phyloP scores from a whole-genome alignment of 2,888 invertebrate species.

The Empis stercorea region DNA sequence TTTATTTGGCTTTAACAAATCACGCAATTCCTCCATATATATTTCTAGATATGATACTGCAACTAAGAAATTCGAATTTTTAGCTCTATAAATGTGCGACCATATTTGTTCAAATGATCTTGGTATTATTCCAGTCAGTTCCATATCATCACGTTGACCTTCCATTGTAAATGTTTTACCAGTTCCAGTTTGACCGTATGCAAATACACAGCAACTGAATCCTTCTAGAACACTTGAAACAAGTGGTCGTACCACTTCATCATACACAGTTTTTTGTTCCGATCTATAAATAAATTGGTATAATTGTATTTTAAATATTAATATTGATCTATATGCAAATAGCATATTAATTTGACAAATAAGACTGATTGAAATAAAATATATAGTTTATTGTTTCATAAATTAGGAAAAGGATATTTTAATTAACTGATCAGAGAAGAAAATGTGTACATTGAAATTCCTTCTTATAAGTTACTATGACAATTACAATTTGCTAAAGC shows the following conservation, averaged over 20 bases:
- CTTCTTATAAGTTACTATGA: no score
- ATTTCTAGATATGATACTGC: conserved; percentile 95
- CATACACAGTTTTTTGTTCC: conserved; percentile 84
- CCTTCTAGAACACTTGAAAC: conserved; percentile 93
- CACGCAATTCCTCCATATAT: conserved; percentile 82
- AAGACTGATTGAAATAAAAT: not conserved
- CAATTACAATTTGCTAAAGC: no score
- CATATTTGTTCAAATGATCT: conserved; percentile 97
- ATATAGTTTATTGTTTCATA: not conserved
- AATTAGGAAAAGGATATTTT: not conserved
- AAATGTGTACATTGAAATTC: no score
- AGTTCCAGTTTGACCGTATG: conserved; percentile 97
- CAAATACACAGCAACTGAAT: conserved; percentile 98
- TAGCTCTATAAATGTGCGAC: conserved; percentile 78
- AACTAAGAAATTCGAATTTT: conserved; percentile 90
- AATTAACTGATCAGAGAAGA: no score
- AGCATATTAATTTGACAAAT: not conserved
- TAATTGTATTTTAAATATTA: no score
- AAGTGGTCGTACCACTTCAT: conserved; percentile 88
- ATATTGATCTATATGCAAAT: no score
- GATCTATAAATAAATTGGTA: conserved; percentile 44
- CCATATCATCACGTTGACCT: conserved; percentile 51
- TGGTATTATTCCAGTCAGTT: conserved; percentile 75
- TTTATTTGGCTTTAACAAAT: conserved; percentile 50
- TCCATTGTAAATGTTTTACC: conserved; percentile 65